These are phyloP conservation scores for Eurytemora carolleeae DNA, from an alignment of 1,140 invertebrate genomes.

Conservation along the genomic window DNA sequence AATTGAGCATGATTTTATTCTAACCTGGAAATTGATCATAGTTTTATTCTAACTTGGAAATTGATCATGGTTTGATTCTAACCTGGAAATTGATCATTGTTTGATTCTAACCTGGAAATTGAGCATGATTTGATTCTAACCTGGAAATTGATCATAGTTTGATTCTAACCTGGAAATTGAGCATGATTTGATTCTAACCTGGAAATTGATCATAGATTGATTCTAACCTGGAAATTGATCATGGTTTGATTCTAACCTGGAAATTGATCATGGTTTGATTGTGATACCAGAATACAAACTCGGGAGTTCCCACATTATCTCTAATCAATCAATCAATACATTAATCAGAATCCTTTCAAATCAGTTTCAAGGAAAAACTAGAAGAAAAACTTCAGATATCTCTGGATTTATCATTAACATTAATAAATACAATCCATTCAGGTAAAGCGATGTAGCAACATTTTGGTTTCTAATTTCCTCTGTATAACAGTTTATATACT, in stretches of 20 bases:
- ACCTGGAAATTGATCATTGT: background rate
- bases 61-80: conserved; percentile 18
- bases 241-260: background rate
- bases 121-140: background rate
- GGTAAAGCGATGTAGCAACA: too few species aligned
- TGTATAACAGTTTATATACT: too few species aligned
- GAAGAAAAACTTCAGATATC: too few species aligned
- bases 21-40: conserved; percentile 21
- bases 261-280: background rate
- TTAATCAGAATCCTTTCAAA: too few species aligned
- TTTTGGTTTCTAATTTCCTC: too few species aligned
- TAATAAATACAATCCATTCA: too few species aligned
- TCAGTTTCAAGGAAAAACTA: too few species aligned
- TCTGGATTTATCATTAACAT: too few species aligned
- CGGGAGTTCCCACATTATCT: background rate
- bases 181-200: conserved; percentile 1
- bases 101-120: background rate
- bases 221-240: background rate
- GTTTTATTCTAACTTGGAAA: conserved; percentile 22
- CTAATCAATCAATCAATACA: too few species aligned
- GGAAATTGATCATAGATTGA: background rate
- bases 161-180: conserved; percentile 21
- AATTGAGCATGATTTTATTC: background rate
- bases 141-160: background rate
- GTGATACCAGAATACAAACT: conserved; percentile 4